Evolutionary conservation across 2,797 vertebrate genomes (phyloP).

Genomic region (Chrosomus eos): DNA sequence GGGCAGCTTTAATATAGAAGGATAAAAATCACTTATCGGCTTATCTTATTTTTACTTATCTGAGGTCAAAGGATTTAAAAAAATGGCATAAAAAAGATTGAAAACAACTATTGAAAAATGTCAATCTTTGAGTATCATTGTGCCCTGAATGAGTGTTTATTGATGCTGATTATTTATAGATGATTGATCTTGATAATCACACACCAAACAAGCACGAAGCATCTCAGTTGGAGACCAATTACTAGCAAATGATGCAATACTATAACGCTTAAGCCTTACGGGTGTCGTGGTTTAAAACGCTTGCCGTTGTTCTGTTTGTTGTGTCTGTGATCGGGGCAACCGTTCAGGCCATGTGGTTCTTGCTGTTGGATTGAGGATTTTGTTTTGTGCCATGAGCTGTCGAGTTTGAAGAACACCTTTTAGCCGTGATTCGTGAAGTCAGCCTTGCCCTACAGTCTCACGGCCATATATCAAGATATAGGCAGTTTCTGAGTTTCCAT

Average conservation of each 20-base stretch:
- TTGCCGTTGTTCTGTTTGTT: slow-evolving; percentile 4
- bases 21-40: not conserved
- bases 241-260: slow-evolving; percentile 4
- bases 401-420: not conserved
- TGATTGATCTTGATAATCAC: not conserved
- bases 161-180: slow-evolving; percentile 14
- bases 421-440: not conserved
- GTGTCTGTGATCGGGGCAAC: slow-evolving; percentile 7
- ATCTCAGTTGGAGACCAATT: not conserved
- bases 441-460: not conserved
- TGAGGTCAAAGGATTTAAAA: slow-evolving; percentile 2
- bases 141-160: not conserved
- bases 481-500: not conserved
- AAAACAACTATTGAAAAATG: not conserved
- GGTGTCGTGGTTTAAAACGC: not conserved
- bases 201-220: not conserved
- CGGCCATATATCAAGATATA: not conserved
- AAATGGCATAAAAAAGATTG: not conserved
- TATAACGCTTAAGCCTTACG: not conserved
- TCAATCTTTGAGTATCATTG: not conserved
- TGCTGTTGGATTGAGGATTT: not conserved
- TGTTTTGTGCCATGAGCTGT: not conserved
- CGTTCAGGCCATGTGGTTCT: not conserved
- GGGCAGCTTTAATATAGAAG: not conserved
- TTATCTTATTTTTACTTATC: slow-evolving; percentile 24